phyloP scores from a whole-genome alignment of 2,113 vertebrate species.

The Thamnophis sirtalis region DNA sequence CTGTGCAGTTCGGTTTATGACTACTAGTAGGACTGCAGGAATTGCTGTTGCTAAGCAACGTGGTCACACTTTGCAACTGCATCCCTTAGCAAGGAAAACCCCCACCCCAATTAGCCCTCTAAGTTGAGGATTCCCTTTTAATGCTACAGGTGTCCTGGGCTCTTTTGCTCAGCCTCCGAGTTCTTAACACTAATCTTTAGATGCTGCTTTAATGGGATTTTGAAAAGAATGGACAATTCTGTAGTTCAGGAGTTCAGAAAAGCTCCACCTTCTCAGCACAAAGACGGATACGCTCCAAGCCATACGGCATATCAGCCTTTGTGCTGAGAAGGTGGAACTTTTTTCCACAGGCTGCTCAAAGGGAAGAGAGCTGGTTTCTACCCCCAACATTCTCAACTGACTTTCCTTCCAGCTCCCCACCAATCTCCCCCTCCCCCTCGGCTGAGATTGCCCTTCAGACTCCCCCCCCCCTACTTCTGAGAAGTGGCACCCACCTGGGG shows the following conservation, averaged over 20 bases:
- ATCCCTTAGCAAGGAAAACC: neutral
- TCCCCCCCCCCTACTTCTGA: too few species aligned
- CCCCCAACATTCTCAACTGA: neutral
- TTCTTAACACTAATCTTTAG: neutral
- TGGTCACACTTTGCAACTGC: too few species aligned
- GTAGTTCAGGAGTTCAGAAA: neutral
- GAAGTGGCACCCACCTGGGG: constrained; percentile 80
- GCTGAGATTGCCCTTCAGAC: neutral
- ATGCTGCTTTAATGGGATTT: neutral
- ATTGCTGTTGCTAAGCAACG: neutral
- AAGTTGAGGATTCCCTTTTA: neutral
- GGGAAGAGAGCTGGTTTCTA: neutral
- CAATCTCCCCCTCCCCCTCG: neutral
- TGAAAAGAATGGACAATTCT: neutral
- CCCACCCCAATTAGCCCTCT: neutral
- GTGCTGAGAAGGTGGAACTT: too few species aligned
- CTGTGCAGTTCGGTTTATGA: neutral
- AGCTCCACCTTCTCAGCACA: neutral
- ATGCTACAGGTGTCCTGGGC: neutral
- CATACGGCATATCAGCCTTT: neutral
- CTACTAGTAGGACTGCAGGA: neutral
- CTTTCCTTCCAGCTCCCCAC: neutral
- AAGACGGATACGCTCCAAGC: neutral
- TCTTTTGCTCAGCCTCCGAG: neutral
- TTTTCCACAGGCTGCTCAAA: neutral